Evolutionary conservation across 2,888 invertebrate genomes (phyloP).

Genomic region (Melanostoma scalare): DNA sequence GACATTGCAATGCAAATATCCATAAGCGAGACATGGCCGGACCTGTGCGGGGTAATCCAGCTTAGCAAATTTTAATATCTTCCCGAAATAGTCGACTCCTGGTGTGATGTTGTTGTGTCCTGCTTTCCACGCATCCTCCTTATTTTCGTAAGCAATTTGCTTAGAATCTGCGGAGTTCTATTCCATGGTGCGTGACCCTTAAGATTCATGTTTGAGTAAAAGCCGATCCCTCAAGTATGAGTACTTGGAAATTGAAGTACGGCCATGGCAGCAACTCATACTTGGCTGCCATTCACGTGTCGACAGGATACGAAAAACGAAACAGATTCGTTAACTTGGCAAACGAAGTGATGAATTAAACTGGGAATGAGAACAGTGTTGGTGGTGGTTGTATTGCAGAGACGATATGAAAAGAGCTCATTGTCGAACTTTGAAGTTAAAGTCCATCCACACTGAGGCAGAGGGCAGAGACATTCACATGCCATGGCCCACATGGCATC

Average conservation of each 20-base stretch:
- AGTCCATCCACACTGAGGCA: slow-evolving; percentile 33
- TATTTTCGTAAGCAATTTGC: too few species aligned
- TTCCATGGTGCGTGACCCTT: too few species aligned
- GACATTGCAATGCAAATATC: slow-evolving; percentile 47
- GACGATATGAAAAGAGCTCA: slow-evolving; percentile 42
- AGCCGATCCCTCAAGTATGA: too few species aligned
- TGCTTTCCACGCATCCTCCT: slow-evolving; percentile 7
- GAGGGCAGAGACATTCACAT: slow-evolving; percentile 4
- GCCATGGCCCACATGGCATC: slow-evolving; percentile 65
- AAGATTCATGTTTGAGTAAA: too few species aligned
- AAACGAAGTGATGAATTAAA: slow-evolving; percentile 70
- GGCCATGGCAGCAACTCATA: not conserved
- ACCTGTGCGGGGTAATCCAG: not conserved
- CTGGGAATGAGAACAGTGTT: slow-evolving; percentile 21
- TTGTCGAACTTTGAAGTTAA: slow-evolving; percentile 46
- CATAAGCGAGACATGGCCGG: not conserved
- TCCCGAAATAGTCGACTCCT: too few species aligned
- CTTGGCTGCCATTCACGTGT: slow-evolving; percentile 32
- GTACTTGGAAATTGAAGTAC: not conserved
- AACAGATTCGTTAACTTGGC: slow-evolving; percentile 57
- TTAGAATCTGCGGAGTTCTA: too few species aligned
- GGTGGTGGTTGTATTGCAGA: not conserved
- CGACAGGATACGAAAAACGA: slow-evolving; percentile 62
- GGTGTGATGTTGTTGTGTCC: too few species aligned
- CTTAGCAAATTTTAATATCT: not conserved